Evolutionary conservation across 2,797 vertebrate species (phyloP).

Genomic region (Stomatorhinus walkeri): DNA sequence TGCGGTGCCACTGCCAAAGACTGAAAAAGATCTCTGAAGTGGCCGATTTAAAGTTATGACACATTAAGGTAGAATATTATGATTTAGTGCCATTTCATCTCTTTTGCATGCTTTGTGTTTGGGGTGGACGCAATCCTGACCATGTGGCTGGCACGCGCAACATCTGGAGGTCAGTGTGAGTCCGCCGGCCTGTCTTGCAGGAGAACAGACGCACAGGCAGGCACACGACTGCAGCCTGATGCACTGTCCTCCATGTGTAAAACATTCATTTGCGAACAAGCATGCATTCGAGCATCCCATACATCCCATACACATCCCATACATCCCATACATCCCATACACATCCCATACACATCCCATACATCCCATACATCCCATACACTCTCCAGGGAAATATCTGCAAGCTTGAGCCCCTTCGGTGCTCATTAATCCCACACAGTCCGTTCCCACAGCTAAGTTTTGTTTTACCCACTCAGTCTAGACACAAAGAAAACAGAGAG

Average conservation of each 20-base stretch:
- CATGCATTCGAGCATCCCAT: slow-evolving; percentile 12
- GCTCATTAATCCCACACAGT: slow-evolving; percentile 42
- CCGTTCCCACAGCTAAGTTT: slow-evolving; percentile 31
- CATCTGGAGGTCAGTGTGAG: slow-evolving; percentile 7
- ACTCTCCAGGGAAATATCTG: slow-evolving; percentile 23
- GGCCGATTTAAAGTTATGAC: background rate
- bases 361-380: background rate
- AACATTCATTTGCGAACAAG: slow-evolving; percentile 13
- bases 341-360: background rate
- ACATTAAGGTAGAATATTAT: background rate
- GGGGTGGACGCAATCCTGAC: background rate
- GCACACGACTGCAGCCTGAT: background rate
- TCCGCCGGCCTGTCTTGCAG: background rate
- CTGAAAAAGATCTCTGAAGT: background rate
- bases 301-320: background rate
- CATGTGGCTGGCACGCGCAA: background rate
- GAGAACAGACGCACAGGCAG: slow-evolving; percentile 15
- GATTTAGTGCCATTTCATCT: background rate
- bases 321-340: background rate
- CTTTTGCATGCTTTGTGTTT: background rate
- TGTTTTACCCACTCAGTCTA: slow-evolving; percentile 58
- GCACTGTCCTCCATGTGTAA: background rate
- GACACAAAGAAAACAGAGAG: slow-evolving; percentile 56
- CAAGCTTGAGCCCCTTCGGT: slow-evolving; percentile 3
- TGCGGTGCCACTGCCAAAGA: background rate